Percentiles rank a stretch among this genome's conserved stretches.
phyloP scores from a whole-genome alignment of 2,888 invertebrate genomes.

The Hirtodrosophila confusa region DNA sequence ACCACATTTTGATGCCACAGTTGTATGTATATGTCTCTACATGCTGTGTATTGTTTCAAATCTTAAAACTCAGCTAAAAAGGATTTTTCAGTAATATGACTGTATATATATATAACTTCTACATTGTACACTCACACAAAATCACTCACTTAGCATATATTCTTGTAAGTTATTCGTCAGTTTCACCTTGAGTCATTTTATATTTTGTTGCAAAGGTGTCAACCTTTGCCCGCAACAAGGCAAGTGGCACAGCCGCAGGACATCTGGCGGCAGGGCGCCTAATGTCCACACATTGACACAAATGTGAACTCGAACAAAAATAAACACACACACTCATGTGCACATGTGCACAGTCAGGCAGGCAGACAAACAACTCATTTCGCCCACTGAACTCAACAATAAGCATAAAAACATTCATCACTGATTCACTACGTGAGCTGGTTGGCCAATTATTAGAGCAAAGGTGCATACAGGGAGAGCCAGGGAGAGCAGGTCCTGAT shows the following conservation, averaged over 20 bases:
- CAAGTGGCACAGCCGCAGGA: constrained; percentile 15
- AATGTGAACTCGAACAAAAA: constrained; percentile 31
- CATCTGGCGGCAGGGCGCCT: constrained; percentile 28
- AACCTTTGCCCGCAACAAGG: constrained; percentile 4
- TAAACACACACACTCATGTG: constrained; percentile 36
- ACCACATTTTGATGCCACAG: too few species aligned
- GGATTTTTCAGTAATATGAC: too few species aligned
- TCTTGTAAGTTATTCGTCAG: background rate
- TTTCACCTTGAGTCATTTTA: constrained; percentile 7
- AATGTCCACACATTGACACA: constrained; percentile 42
- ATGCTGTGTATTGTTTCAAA: too few species aligned
- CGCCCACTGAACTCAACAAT: constrained; percentile 80
- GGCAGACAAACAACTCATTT: constrained; percentile 77
- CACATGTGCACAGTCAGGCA: constrained; percentile 1
- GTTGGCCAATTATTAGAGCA: constrained; percentile 66
- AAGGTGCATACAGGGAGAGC: constrained; percentile 60
- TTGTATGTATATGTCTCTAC: too few species aligned
- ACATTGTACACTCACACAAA: too few species aligned
- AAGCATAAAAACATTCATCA: constrained; percentile 80
- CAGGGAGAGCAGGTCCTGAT: constrained; percentile 2
- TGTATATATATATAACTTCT: too few species aligned
- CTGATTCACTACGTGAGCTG: constrained; percentile 79
- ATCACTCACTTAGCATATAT: too few species aligned
- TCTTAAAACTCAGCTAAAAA: too few species aligned
- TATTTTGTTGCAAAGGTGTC: background rate